A percentile compares a stretch with the other conserved stretches of the same genome.
Evolutionary conservation across 2,797 vertebrate genomes (phyloP).

Genomic region (Propithecus deckenii): DNA sequence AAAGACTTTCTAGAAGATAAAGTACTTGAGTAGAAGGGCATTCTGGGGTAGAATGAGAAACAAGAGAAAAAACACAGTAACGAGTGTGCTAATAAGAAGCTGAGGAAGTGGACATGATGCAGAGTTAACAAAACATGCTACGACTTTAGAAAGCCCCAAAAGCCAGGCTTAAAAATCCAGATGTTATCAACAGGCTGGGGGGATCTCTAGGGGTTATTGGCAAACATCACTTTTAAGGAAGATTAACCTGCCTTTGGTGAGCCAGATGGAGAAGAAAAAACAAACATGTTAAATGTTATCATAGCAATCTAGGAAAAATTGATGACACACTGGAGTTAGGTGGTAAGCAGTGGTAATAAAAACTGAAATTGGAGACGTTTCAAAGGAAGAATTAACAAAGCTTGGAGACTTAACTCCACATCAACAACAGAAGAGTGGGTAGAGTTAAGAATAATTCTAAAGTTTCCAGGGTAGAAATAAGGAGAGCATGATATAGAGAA

Average conservation of each 20-base stretch:
- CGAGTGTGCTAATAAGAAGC: background rate
- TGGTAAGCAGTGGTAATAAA: slow-evolving; percentile 27
- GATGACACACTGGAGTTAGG: background rate
- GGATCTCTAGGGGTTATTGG: background rate
- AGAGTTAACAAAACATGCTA: background rate
- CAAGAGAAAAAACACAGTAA: background rate
- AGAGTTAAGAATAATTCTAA: background rate
- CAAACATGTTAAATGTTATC: background rate
- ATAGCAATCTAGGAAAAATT: background rate
- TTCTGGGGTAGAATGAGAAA: background rate
- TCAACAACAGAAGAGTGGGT: background rate
- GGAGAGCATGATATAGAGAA: background rate
- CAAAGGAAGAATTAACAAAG: slow-evolving; percentile 39
- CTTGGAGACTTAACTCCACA: background rate
- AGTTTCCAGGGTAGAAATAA: background rate
- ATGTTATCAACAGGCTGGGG: background rate
- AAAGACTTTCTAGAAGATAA: background rate
- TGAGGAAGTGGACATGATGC: background rate
- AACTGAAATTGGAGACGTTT: slow-evolving; percentile 35
- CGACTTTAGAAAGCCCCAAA: background rate
- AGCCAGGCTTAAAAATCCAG: background rate
- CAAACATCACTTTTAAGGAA: slow-evolving; percentile 24
- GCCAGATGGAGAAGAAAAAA: background rate
- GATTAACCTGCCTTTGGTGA: background rate
- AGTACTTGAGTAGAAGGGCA: background rate